A percentile compares a stretch with the other conserved stretches of the same genome.
Evolutionary conservation across 1,140 invertebrate genomes (phyloP).

Genomic region (Anadara kagoshimensis): DNA sequence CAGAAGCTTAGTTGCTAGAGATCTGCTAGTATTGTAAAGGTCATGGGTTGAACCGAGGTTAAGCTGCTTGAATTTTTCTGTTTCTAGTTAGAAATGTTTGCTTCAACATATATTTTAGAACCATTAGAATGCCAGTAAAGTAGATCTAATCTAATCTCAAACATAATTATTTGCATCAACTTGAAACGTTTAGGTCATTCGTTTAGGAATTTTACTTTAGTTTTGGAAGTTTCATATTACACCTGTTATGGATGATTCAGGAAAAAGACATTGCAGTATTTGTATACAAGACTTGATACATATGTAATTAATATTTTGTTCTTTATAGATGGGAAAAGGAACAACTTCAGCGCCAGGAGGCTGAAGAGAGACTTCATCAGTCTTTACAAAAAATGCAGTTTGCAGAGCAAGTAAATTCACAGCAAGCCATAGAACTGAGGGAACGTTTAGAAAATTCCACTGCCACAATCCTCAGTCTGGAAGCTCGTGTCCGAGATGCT

Average conservation of each 20-base stretch:
- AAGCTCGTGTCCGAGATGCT: conserved; percentile 52
- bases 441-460: conserved; percentile 51
- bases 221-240: not conserved
- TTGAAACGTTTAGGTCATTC: too few relatives aligned
- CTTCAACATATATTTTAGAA: too few relatives aligned
- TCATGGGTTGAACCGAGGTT: too few relatives aligned
- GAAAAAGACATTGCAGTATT: not conserved
- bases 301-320: not conserved
- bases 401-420: conserved; percentile 49
- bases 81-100: too few relatives aligned
- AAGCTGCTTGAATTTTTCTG: too few relatives aligned
- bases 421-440: conserved; percentile 49
- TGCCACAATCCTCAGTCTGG: conserved; percentile 59
- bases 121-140: too few relatives aligned
- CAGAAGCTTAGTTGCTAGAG: too few relatives aligned
- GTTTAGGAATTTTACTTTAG: too few relatives aligned
- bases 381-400: conserved; percentile 56
- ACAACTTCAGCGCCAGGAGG: conserved; percentile 49
- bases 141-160: too few relatives aligned
- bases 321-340: conserved; percentile 60
- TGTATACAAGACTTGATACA: not conserved
- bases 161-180: too few relatives aligned
- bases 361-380: conserved; percentile 53
- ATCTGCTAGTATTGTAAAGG: too few relatives aligned
- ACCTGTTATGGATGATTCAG: not conserved